phyloP scores from a whole-genome alignment of 2,797 vertebrate genomes.

The Pseudochromis fuscus region DNA sequence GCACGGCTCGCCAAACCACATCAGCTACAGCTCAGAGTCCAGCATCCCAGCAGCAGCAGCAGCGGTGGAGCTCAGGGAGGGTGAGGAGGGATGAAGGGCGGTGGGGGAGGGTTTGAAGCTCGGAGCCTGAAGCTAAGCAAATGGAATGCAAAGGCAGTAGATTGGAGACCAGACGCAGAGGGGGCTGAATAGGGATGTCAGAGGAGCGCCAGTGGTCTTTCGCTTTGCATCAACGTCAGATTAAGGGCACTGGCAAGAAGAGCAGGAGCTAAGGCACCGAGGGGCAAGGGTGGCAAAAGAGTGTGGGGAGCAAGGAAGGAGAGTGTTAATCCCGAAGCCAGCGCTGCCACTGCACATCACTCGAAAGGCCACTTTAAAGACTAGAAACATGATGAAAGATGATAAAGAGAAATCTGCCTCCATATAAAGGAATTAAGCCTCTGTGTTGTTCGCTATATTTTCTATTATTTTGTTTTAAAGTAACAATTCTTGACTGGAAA shows the following conservation, averaged over 20 bases:
- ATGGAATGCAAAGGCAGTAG: conserved; percentile 70
- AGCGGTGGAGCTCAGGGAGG: conserved; percentile 22
- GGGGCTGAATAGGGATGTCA: conserved; percentile 61
- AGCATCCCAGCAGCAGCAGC: conserved; percentile 58
- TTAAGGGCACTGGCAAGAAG: conserved; percentile 64
- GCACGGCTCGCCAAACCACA: conserved; percentile 74
- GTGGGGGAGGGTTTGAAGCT: conserved; percentile 27
- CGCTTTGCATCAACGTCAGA: conserved; percentile 83
- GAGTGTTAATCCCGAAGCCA: conserved; percentile 67
- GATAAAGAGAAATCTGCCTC: conserved; percentile 32
- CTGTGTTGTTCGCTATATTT: too few species aligned
- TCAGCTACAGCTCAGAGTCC: conserved; percentile 67
- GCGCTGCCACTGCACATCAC: conserved; percentile 47
- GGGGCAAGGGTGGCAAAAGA: conserved; percentile 67
- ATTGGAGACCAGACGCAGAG: conserved; percentile 66
- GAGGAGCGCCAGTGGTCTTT: conserved; percentile 78
- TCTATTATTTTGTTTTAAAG: too few species aligned
- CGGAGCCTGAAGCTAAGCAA: conserved; percentile 71
- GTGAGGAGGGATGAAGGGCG: not conserved
- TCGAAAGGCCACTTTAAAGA: conserved; percentile 35
- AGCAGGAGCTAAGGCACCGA: conserved; percentile 55
- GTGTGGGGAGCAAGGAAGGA: conserved; percentile 38
- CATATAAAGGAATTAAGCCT: conserved; percentile 1
- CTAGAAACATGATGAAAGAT: conserved; percentile 42
- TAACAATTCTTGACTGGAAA: conserved; percentile 2